These are phyloP conservation scores for Craterocephalus amniculus DNA, from an alignment of 2,797 vertebrate genomes.

Conservation along the genomic window DNA sequence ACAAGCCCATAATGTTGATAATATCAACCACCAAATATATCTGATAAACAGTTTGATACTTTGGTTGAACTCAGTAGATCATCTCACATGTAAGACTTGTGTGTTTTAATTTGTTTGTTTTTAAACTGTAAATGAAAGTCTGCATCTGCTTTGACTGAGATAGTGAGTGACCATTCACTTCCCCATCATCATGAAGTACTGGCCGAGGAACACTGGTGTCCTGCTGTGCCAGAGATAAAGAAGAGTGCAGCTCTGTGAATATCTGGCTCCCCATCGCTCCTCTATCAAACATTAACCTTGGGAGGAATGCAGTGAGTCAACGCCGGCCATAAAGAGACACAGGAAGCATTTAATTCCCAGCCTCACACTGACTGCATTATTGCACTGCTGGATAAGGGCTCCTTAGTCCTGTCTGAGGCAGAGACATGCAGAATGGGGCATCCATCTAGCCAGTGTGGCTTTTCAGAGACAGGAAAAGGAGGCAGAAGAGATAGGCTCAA, in stretches of 20 bases:
- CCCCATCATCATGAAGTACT: conserved; percentile 50
- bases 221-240: conserved; percentile 64
- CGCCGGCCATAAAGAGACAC: conserved; percentile 77
- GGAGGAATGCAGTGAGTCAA: conserved; percentile 79
- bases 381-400: conserved; percentile 74
- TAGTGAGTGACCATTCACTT: conserved; percentile 30
- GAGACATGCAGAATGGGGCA: conserved; percentile 66
- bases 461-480: conserved; percentile 72
- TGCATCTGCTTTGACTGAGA: conserved; percentile 49
- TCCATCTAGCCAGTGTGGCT: conserved; percentile 60
- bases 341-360: conserved; percentile 81
- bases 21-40: not conserved
- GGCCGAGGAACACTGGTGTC: conserved; percentile 42
- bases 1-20: not conserved
- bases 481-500: conserved; percentile 35
- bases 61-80: not conserved
- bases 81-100: not conserved
- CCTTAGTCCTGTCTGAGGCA: conserved; percentile 69
- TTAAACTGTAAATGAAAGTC: conserved; percentile 30
- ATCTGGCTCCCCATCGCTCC: conserved; percentile 69
- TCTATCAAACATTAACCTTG: conserved; percentile 80
- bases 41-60: not conserved
- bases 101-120: not conserved
- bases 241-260: conserved; percentile 77
- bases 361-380: conserved; percentile 82